These are phyloP conservation scores for Hedychridium roseum DNA, from an alignment of 2,888 invertebrate genomes.

Conservation along the genomic window DNA sequence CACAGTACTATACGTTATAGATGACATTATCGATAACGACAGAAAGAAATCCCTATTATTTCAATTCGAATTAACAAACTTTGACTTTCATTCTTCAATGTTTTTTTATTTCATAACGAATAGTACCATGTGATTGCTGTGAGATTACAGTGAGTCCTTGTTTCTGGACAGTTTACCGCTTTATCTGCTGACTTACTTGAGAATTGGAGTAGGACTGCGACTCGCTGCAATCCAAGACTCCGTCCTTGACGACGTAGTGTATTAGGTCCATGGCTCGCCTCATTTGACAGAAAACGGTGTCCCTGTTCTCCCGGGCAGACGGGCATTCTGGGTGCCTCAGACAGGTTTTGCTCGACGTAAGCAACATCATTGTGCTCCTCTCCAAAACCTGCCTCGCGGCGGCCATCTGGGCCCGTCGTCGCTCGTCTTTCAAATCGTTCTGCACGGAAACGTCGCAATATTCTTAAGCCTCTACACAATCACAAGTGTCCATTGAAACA, in stretches of 20 bases:
- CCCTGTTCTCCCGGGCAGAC: constrained; percentile 92
- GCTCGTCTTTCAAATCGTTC: constrained; percentile 91
- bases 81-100: too few species aligned
- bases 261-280: constrained; percentile 96
- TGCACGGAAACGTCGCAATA: too few species aligned
- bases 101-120: too few species aligned
- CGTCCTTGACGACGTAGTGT: constrained; percentile 96
- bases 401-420: constrained; percentile 94
- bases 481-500: too few species aligned
- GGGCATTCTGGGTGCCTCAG: constrained; percentile 93
- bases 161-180: too few species aligned
- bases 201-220: constrained; percentile 62
- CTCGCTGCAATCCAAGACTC: constrained; percentile 74
- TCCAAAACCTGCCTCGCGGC: constrained; percentile 95
- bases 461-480: too few species aligned
- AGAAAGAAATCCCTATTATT: too few species aligned
- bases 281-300: constrained; percentile 98
- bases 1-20: too few species aligned
- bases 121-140: too few species aligned
- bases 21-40: too few species aligned
- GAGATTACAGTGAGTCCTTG: too few species aligned
- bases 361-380: constrained; percentile 94
- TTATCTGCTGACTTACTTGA: constrained; percentile 52
- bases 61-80: too few species aligned
- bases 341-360: constrained; percentile 97